phyloP scores from a whole-genome alignment of 2,888 invertebrate genomes.

The Epistrophe grossulariae region DNA sequence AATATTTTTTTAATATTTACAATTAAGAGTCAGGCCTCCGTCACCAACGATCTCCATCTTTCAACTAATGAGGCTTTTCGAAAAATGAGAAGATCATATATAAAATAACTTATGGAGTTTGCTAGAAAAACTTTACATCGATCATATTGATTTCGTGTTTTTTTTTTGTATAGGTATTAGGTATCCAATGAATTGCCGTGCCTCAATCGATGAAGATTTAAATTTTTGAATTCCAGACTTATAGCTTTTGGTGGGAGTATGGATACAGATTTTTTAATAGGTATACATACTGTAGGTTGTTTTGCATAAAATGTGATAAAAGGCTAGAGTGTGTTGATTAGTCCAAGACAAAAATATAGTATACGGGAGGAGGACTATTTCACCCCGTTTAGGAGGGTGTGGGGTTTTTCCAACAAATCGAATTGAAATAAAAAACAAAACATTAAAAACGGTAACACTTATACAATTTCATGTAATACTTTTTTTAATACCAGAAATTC shows the following conservation, averaged over 20 bases:
- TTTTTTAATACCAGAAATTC: no score
- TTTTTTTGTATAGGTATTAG: not conserved
- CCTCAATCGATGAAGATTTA: not conserved
- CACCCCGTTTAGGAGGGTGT: no score
- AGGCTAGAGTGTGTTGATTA: no score
- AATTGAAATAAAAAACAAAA: no score
- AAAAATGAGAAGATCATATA: not conserved
- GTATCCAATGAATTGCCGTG: not conserved
- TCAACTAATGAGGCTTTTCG: conserved; percentile 9
- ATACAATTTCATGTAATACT: no score
- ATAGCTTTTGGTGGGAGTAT: not conserved
- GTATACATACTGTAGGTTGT: not conserved
- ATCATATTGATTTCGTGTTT: not conserved
- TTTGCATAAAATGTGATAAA: no score
- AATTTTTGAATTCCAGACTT: not conserved
- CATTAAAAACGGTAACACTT: no score
- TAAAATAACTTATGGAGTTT: not conserved
- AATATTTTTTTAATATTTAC: not conserved
- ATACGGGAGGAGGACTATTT: no score
- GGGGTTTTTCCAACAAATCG: no score
- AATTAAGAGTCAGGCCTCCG: not conserved
- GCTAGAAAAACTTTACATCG: not conserved
- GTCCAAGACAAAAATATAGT: no score
- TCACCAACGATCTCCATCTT: conserved; percentile 4
- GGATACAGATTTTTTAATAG: not conserved